Conservation (phyloP, 2,113 vertebrate genomes). For the Gyps fulvus region DNA sequence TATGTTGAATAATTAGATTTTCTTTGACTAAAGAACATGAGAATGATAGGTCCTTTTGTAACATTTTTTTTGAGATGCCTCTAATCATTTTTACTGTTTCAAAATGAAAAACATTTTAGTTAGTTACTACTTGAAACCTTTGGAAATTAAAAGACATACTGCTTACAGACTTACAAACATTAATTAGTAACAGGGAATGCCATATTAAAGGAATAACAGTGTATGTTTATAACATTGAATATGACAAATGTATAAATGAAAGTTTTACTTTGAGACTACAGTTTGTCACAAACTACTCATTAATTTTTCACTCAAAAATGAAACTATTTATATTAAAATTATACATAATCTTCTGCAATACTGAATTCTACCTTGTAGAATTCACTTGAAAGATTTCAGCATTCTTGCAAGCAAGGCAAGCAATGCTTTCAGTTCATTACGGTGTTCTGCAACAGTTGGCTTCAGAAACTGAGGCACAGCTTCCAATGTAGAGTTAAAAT, state of each 20-base stretch:
- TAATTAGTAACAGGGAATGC: neutral
- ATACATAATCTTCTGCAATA: neutral
- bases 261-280: neutral
- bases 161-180: neutral
- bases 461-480: neutral
- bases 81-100: neutral
- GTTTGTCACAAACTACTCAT: neutral
- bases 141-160: neutral
- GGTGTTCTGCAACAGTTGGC: neutral
- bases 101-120: neutral
- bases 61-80: neutral
- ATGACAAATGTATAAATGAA: neutral
- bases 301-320: neutral
- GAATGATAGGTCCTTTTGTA: neutral
- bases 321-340: neutral
- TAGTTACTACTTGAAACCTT: neutral
- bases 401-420: neutral
- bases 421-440: neutral
- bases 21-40: neutral
- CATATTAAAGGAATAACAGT: neutral
- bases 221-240: neutral
- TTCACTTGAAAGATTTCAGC: neutral
- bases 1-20: neutral
- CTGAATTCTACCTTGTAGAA: neutral
- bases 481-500: neutral